These are phyloP conservation scores for Coelopa pilipes DNA, from an alignment of 2,888 invertebrate genomes.

Conservation along the genomic window DNA sequence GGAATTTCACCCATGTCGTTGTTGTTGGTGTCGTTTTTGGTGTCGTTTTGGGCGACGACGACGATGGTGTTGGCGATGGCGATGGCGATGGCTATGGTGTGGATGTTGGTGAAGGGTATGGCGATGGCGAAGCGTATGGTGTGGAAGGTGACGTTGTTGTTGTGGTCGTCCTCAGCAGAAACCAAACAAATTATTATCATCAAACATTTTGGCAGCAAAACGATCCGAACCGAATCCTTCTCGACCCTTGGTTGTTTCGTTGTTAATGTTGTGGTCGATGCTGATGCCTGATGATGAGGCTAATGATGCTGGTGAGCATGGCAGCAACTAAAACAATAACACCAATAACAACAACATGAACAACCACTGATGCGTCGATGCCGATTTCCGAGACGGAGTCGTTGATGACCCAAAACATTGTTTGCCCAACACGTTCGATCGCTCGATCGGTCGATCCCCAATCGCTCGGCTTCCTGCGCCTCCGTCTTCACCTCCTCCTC, in stretches of 20 bases:
- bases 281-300: constrained; percentile 31
- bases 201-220: constrained; percentile 39
- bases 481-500: too few species aligned
- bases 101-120: too few species aligned
- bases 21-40: constrained; percentile 4
- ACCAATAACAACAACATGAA: constrained; percentile 3
- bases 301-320: constrained; percentile 31
- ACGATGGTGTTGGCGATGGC: too few species aligned
- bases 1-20: not conserved
- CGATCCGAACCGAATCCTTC: not conserved
- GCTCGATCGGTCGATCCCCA: not conserved
- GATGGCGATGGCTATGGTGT: too few species aligned
- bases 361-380: not conserved
- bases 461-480: too few species aligned
- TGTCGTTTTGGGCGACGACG: not conserved
- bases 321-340: constrained; percentile 14
- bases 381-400: too few species aligned
- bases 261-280: not conserved
- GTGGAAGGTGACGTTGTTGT: not conserved
- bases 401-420: constrained; percentile 36
- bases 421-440: constrained; percentile 34
- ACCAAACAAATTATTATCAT: constrained; percentile 36
- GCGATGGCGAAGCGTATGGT: too few species aligned
- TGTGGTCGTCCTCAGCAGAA: constrained; percentile 13
- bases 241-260: not conserved